Conservation (phyloP, 2,113 vertebrate species). For the Chaenogobius annularis region DNA sequence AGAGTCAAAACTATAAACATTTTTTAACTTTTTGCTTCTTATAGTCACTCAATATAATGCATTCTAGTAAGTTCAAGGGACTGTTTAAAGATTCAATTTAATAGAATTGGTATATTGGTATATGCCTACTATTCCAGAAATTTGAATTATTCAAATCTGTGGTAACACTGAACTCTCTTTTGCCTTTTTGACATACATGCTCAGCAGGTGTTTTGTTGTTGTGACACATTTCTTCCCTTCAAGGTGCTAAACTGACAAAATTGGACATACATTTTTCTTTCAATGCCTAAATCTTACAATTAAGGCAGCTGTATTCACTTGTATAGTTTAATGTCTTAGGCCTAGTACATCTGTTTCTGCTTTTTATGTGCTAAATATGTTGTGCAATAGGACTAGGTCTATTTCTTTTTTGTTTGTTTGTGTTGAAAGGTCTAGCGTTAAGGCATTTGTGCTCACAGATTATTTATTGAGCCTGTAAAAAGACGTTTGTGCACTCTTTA, state of each 20-base stretch:
- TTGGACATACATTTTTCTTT: background rate
- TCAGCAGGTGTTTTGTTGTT: slow-evolving; percentile 14
- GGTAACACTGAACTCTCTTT: background rate
- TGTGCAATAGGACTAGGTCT: slow-evolving; percentile 29
- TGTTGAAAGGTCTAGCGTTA: no score
- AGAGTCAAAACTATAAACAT: background rate
- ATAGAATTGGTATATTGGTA: background rate
- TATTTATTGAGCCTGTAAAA: slow-evolving; percentile 79
- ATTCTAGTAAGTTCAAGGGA: no score
- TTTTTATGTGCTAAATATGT: slow-evolving; percentile 81
- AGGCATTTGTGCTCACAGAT: slow-evolving; percentile 62
- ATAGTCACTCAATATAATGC: background rate
- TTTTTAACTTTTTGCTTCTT: slow-evolving; percentile 6
- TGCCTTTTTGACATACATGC: background rate
- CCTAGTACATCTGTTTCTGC: slow-evolving; percentile 16
- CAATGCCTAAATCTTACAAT: background rate
- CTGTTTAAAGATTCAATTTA: background rate
- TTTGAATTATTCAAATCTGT: background rate
- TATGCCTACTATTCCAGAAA: background rate
- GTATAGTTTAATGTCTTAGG: background rate
- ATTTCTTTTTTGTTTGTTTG: slow-evolving; percentile 35
- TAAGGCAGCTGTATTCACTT: background rate
- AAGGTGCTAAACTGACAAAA: background rate
- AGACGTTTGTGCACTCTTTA: slow-evolving; percentile 78
- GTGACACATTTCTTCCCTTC: slow-evolving; percentile 6